Evolutionary conservation across 1,140 invertebrate species (phyloP).

Genomic region (Protaetia brevitarsis): DNA sequence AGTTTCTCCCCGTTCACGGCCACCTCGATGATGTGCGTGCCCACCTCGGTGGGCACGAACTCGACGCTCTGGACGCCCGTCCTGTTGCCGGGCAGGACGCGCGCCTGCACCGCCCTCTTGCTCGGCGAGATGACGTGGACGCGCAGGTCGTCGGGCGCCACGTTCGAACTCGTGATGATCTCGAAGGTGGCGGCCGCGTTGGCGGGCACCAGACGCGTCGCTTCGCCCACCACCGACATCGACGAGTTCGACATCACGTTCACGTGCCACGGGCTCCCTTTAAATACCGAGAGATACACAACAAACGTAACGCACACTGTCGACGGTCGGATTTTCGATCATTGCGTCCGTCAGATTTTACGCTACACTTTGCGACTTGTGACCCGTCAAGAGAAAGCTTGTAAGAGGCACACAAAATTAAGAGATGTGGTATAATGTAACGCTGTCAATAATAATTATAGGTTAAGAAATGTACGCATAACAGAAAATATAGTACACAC

Average conservation of each 20-base stretch:
- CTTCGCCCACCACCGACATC: slow-evolving; percentile 76
- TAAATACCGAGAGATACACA: too few species aligned
- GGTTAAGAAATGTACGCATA: too few species aligned
- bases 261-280: slow-evolving; percentile 88
- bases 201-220: slow-evolving; percentile 82
- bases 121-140: slow-evolving; percentile 66
- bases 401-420: too few species aligned
- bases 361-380: too few species aligned
- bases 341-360: too few species aligned
- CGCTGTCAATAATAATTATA: too few species aligned
- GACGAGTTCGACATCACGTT: slow-evolving; percentile 66
- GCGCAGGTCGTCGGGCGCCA: slow-evolving; percentile 50
- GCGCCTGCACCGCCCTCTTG: slow-evolving; percentile 64
- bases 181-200: slow-evolving; percentile 83
- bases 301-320: too few species aligned
- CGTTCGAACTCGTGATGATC: slow-evolving; percentile 61
- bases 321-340: too few species aligned
- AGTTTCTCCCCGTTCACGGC: slow-evolving; percentile 81
- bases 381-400: too few species aligned
- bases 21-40: slow-evolving; percentile 82
- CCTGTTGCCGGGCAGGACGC: slow-evolving; percentile 68
- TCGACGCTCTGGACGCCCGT: slow-evolving; percentile 81
- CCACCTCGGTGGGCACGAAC: slow-evolving; percentile 88
- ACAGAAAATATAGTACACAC: too few species aligned
- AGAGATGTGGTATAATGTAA: too few species aligned